These are phyloP conservation scores for Mus pahari DNA, from an alignment of 2,113 vertebrate species.

Conservation along the genomic window DNA sequence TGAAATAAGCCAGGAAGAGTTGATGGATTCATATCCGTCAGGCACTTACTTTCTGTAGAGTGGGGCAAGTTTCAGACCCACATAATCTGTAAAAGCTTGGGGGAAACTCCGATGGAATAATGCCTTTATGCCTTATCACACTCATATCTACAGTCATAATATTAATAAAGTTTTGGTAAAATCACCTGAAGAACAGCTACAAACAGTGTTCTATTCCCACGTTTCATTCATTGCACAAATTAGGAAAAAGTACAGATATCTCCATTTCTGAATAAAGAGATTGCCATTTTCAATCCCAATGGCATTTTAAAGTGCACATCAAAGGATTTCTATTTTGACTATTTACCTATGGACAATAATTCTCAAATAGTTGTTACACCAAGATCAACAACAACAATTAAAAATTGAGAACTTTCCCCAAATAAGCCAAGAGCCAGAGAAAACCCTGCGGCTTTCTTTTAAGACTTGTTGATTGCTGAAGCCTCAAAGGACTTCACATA, in stretches of 20 bases:
- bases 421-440: not conserved
- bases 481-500: not conserved
- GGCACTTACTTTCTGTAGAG: not conserved
- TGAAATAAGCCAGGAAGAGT: not conserved
- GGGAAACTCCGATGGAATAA: not conserved
- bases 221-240: slow-evolving; percentile 22
- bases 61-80: not conserved
- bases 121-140: slow-evolving; percentile 32
- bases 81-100: not conserved
- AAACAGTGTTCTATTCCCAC: not conserved
- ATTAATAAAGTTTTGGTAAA: slow-evolving; percentile 34
- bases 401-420: not conserved
- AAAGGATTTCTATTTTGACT: slow-evolving; percentile 45
- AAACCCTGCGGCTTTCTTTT: not conserved
- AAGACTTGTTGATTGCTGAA: not conserved
- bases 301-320: slow-evolving; percentile 48
- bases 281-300: slow-evolving; percentile 51
- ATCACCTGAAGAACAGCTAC: not conserved
- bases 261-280: slow-evolving; percentile 33
- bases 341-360: slow-evolving; percentile 24
- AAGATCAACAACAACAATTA: slow-evolving; percentile 13
- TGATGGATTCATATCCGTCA: not conserved
- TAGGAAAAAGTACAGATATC: not conserved
- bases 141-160: slow-evolving; percentile 38
- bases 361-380: not conserved